Base-by-base conservation (phyloP, 2,113 vertebrate genomes). In the Pimephales promelas region DNA sequence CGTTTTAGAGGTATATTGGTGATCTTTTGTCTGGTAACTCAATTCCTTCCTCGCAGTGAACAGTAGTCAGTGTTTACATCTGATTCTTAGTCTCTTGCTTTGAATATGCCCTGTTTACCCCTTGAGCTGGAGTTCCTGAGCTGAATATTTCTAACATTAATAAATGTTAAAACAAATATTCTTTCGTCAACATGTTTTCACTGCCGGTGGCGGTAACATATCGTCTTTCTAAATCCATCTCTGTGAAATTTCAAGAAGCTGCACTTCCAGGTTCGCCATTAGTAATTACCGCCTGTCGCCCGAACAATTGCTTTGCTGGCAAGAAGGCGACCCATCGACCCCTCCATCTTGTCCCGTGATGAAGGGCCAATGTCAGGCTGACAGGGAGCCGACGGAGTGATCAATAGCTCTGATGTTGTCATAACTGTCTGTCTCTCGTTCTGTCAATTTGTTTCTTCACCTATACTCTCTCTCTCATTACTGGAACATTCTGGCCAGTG, bases 331-430 rank as follows among this genome's bases (percentile, higher is more conserved):
- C 82, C 59, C 26, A 36, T 78, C 64, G 59, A 74, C 75, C 68
- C 26, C 18, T 26, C 8, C 8, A 47, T 31, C 1, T 54, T 1
- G 13, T 43, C 31, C 34, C 2, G 16, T n/a, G 45, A 73, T 66
- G 57, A 26, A 54, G 22, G 28, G 31, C 62, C 20, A 26, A 5
- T 68, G 81, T 83, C 75, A 86, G 82, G 22, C 57, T 40, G 26
- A 40, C 18, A 5, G 64, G 18, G 22, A 36, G 18, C 18, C 18
- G 34, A 68, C 14, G 9, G 45, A 52, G 45, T 49, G 45, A 74
- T 74, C 47, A 49, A 52, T 74, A 74, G 4, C 26, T 74, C 72
- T 52, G 72, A 74, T 31, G 26, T 9, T 47, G 70, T 49, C 71
- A 74, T 52, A 52, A 52, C 45, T 73, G 22, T 73, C 45, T 49